These are phyloP conservation scores for Acrobasis suavella DNA, from an alignment of 2,888 invertebrate species.

Conservation along the genomic window DNA sequence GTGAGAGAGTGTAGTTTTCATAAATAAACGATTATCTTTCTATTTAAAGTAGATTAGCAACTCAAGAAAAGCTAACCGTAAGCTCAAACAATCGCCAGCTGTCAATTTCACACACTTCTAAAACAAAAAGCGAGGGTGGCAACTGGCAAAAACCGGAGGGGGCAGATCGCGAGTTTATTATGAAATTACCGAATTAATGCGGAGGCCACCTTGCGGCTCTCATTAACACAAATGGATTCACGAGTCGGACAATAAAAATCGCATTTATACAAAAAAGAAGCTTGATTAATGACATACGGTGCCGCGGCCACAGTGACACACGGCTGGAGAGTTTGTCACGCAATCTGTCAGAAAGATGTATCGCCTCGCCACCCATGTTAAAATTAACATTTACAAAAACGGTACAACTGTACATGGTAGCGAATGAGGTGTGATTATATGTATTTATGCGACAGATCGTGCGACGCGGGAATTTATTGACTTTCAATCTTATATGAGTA, in stretches of 20 bases:
- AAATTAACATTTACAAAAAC: conserved; percentile 12
- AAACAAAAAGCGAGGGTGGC: conserved; percentile 22
- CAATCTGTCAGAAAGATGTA: conserved; percentile 10
- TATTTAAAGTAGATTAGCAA: not conserved
- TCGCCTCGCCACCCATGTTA: conserved; percentile 7
- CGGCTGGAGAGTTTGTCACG: conserved; percentile 20
- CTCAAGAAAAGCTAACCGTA: conserved; percentile 4
- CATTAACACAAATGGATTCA: conserved; percentile 74
- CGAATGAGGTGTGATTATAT: conserved; percentile 2
- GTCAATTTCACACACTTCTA: conserved; percentile 20
- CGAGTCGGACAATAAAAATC: conserved; percentile 74
- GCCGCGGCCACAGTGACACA: conserved; percentile 28
- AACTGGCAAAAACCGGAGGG: conserved; percentile 16
- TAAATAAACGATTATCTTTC: not conserved
- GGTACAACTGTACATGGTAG: not conserved
- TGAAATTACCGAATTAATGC: conserved; percentile 47
- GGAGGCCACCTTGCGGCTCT: conserved; percentile 69
- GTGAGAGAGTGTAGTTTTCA: too few species aligned
- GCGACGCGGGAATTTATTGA: conserved; percentile 1
- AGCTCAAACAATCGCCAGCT: conserved; percentile 9
- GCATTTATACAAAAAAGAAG: conserved; percentile 69
- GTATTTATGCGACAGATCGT: conserved; percentile 14
- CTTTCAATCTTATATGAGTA: conserved; percentile 9
- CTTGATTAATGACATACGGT: conserved; percentile 68
- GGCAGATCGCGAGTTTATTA: conserved; percentile 21